Conservation (phyloP, 1,140 invertebrate genomes). For the Contarinia nasturtii region DNA sequence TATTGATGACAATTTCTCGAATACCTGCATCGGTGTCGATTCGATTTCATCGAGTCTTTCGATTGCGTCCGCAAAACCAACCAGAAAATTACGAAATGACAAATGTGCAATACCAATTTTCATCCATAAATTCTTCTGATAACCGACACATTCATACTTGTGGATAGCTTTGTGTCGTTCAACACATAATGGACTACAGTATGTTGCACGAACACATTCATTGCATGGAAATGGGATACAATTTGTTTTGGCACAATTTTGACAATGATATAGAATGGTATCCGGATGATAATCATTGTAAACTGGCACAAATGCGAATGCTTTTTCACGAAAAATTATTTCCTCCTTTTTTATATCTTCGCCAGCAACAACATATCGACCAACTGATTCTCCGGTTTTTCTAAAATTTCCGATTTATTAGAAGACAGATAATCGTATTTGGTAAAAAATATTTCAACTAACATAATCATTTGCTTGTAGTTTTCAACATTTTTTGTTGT, state of each 20-base stretch:
- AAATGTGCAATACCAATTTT: constrained; percentile 5
- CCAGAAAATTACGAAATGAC: constrained; percentile 1
- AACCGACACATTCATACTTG: constrained; percentile 3
- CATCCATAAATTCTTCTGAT: neutral
- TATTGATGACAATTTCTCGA: neutral
- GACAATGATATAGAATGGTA: constrained; percentile 3
- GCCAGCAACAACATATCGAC: constrained; percentile 1
- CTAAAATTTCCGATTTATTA: neutral
- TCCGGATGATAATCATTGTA: neutral
- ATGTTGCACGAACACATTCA: neutral
- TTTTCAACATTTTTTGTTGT: no score
- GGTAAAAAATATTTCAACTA: no score
- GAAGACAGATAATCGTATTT: no score
- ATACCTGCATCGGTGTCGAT: neutral
- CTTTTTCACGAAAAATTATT: constrained; percentile 1
- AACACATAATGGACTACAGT: constrained; percentile 1
- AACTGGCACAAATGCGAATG: constrained; percentile 4
- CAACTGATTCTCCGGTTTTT: neutral
- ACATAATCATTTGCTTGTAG: no score
- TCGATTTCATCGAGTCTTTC: neutral
- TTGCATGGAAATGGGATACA: constrained; percentile 3
- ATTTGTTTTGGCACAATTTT: constrained; percentile 3
- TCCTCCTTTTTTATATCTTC: constrained; percentile 1
- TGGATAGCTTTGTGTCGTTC: constrained; percentile 2
- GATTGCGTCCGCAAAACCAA: neutral